Evolutionary conservation across 2,113 vertebrate species (phyloP).

Genomic region (Cairina moschata): DNA sequence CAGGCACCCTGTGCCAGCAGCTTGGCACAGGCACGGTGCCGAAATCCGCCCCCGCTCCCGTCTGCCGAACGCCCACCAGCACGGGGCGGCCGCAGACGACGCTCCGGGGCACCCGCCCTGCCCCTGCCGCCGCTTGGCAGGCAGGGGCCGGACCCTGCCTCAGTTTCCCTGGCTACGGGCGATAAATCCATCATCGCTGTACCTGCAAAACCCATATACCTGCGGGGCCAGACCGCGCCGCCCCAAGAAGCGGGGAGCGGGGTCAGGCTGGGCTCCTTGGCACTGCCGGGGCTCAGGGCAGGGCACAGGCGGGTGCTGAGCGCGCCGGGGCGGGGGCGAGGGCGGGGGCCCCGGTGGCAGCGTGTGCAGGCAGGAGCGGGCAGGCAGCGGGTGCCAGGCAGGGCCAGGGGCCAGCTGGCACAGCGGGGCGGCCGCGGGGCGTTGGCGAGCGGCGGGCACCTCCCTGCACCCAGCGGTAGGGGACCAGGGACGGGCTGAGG

Average conservation of each 20-base stretch:
- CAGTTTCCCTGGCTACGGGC: accelerated
- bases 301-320: background rate
- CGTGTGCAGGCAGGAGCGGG: slow-evolving; percentile 13
- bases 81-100: background rate
- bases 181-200: accelerated
- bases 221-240: background rate
- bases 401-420: slow-evolving; percentile 1
- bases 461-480: background rate
- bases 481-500: accelerated
- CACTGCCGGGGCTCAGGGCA: no score
- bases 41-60: background rate
- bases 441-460: background rate
- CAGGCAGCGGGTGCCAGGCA: background rate
- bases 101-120: background rate
- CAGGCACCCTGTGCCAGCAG: background rate
- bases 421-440: background rate
- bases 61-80: slow-evolving; percentile 19
- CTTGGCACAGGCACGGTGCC: background rate
- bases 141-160: background rate
- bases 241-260: background rate
- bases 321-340: background rate
- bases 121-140: no score
- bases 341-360: background rate
- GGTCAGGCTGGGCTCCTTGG: slow-evolving; percentile 5
- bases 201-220: accelerated